Conservation (phyloP, 2,888 invertebrate genomes). For the Drosophila mimica region DNA sequence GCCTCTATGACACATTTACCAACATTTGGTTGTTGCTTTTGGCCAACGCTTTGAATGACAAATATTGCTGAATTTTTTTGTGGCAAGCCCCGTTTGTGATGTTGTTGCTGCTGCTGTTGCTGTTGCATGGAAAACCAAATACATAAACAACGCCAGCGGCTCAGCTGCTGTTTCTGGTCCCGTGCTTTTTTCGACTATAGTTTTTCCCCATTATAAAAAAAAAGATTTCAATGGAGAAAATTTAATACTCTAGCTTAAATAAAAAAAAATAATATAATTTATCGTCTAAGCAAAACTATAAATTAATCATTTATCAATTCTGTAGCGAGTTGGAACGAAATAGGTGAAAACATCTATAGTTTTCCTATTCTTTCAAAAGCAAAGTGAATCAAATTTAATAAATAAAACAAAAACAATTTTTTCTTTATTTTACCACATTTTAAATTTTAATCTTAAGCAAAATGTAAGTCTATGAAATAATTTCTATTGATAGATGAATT, state of each 20-base stretch:
- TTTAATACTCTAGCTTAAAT: constrained; percentile 30
- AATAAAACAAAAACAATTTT: too few species aligned
- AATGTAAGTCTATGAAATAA: not conserved
- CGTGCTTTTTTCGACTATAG: constrained; percentile 23
- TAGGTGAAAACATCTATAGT: not conserved
- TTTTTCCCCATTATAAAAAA: constrained; percentile 36
- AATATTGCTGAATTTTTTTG: constrained; percentile 60
- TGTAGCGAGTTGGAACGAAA: not conserved
- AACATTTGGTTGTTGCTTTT: constrained; percentile 62
- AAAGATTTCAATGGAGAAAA: not conserved
- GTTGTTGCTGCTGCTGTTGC: constrained; percentile 40
- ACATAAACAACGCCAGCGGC: constrained; percentile 61
- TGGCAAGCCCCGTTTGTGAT: constrained; percentile 43
- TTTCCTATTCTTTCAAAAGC: not conserved
- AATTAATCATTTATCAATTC: not conserved
- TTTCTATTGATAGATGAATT: not conserved
- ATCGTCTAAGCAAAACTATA: not conserved
- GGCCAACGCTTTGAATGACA: constrained; percentile 62
- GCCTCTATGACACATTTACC: constrained; percentile 75
- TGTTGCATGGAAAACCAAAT: constrained; percentile 65
- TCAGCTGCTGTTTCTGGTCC: constrained; percentile 37
- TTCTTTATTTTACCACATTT: too few species aligned
- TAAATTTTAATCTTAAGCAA: not conserved
- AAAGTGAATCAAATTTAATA: too few species aligned
- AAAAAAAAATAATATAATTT: not conserved